Base-by-base conservation (phyloP, 1,140 invertebrate genomes). In the Anoplolepis gracilipes region DNA sequence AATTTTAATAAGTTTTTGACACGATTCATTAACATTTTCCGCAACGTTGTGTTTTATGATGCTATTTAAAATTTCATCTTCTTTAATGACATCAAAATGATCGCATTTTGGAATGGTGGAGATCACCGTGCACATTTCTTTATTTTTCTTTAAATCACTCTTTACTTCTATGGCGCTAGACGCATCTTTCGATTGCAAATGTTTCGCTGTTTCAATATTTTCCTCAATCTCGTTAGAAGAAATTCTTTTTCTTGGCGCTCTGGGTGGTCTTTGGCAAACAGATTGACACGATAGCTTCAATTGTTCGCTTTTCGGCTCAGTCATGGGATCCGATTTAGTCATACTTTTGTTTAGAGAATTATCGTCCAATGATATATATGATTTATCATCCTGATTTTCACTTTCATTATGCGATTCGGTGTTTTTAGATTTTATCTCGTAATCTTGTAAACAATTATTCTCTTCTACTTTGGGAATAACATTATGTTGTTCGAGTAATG, bases 31-130 rank as follows among this genome's bases (percentile, higher is more conserved):
- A 0, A 62, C 5, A 13, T 6, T 28, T 22, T 33, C 57, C 19
- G 7, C 16, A 13, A 64, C 7, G 19, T 0, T n/a, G 19, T 10
- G 8, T 39, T 76, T 76, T 25, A n/a, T 5, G 13, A 39, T 25
- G 19, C 16, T 28, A 39, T 57, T 59, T 33, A 13, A 78, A 36
- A 10, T 13, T 8, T 22, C 10, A 13, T 61, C 13, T 22, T 85
- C 61, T 16, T 19, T 62, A n/a, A 82, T 8, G 5, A 53, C 25
- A 1, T 78, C 61, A 8, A 93, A 76, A 61, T 88, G 89, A 19
- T 90, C 86, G 64, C 92, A 93, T 65, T 94, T 93, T 7, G 93
- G 93, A 57, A 93, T 93, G 8, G 90, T 93, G 0, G 93, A 93
- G 7, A 94, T 91, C 0, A 94, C 85, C 1, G 89, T 84, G 39